Evolutionary conservation across 2,797 vertebrate species (phyloP), one percentile per base, ranked within the genome.

Genomic region (Diceros bicornis): DNA sequence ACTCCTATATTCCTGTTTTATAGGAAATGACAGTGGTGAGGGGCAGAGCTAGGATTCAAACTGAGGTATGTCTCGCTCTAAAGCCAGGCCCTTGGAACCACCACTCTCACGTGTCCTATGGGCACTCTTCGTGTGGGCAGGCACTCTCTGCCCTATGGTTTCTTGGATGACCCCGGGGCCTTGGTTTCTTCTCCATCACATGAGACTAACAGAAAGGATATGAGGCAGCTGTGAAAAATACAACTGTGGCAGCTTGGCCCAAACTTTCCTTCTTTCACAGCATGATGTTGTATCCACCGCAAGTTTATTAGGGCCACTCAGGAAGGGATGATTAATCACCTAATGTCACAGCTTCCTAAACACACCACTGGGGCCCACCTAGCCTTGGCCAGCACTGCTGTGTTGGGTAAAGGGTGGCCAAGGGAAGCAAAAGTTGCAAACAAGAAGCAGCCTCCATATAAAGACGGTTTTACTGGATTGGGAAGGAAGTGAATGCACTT

Each of bases 311-410:
- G 62, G 41, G 37, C 17, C 59, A 62, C 32, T 84, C n/a, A 64
- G 13, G 69, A 88, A 93, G 55, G 50, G 52, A 61, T 50, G 25
- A 61, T 50, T 84, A 91, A 74, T 88, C 14, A 23, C 13, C 34
- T 84, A 79, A 52, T 29, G 13, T 20, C 59, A 79, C 21, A 52
- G 57, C 34, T 91, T 97, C 79, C 84, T 81, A 92, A 90, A 68
- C 52, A 86, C 7, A 72, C 29, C 8, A 29, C 3, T 6, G 11
- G 50, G 55, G 27, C 32, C 29, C 47, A 29, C 41, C 66, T 6
- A 68, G 21, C 74, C 64, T 50, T 64, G 47, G 81, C 1, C 0
- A 21, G 27, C 57, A 61, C 66, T 74, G n/a, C 21, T 52, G 9
- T 21, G 1, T 37, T 9, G 44, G 50, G 44, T n/a, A 4, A 74